These are phyloP conservation scores for Isichthys henryi DNA, from an alignment of 2,113 vertebrate genomes.

Conservation along the genomic window DNA sequence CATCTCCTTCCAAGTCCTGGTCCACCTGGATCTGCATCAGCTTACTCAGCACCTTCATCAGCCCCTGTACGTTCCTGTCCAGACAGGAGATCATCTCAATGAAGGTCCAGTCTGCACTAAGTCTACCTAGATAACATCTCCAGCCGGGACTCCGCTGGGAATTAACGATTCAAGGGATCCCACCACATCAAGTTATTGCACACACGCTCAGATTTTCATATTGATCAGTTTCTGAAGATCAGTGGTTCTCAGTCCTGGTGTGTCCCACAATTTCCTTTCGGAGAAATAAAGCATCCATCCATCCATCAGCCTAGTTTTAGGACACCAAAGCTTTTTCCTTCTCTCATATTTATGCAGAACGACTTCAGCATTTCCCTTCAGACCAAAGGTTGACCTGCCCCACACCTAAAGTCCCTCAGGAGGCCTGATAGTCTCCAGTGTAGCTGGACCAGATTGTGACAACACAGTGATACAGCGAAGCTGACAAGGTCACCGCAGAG, in stretches of 20 bases:
- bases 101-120: not conserved
- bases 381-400: not conserved
- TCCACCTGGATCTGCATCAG: slow-evolving; percentile 76
- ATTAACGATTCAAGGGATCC: not conserved
- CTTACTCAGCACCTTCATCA: slow-evolving; percentile 72
- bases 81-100: not conserved
- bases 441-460: not conserved
- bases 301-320: not conserved
- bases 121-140: not conserved
- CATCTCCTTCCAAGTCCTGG: slow-evolving; percentile 41
- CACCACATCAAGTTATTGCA: not conserved
- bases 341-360: not conserved
- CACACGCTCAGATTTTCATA: not conserved
- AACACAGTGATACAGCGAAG: not conserved
- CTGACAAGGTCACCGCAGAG: not conserved
- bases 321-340: not conserved
- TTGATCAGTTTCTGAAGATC: not conserved
- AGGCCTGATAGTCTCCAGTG: not conserved
- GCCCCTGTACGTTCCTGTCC: slow-evolving; percentile 78
- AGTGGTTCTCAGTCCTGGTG: not conserved
- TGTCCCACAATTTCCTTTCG: not conserved
- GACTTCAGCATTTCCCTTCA: not conserved
- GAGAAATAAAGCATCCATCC: not conserved
- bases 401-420: not conserved
- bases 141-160: not conserved